These are phyloP conservation scores for Borostomias antarcticus DNA, from an alignment of 2,797 vertebrate genomes.

Conservation along the genomic window DNA sequence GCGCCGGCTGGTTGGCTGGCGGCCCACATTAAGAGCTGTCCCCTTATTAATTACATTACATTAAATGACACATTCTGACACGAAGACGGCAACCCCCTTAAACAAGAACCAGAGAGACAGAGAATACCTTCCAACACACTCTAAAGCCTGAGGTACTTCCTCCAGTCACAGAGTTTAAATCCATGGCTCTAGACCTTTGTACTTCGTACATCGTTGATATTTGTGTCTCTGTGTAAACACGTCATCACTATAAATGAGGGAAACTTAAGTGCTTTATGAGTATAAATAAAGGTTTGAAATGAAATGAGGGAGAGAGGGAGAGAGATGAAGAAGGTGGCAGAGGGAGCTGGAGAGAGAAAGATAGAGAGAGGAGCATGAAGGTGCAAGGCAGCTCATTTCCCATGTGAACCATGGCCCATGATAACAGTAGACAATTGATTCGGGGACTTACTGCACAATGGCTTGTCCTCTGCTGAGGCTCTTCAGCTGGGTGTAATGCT, in stretches of 20 bases:
- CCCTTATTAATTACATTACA: constrained; percentile 68
- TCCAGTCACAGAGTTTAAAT: too few relatives aligned
- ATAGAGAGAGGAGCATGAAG: constrained; percentile 8
- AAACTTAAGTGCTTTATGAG: too few relatives aligned
- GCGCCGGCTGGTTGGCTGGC: constrained; percentile 25
- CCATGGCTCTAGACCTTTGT: too few relatives aligned
- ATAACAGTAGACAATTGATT: constrained; percentile 12
- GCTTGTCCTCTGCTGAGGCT: constrained; percentile 94
- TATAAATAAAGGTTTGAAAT: too few relatives aligned
- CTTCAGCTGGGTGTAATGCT: constrained; percentile 89
- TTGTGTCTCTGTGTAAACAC: too few relatives aligned
- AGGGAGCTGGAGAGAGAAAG: too few relatives aligned
- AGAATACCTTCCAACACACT: too few relatives aligned
- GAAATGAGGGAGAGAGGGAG: neutral
- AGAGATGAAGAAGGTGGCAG: neutral
- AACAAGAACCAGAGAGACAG: constrained; percentile 27
- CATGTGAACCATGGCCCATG: neutral
- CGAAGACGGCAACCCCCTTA: constrained; percentile 36
- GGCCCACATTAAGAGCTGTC: constrained; percentile 46
- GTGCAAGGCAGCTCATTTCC: neutral
- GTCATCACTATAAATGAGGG: too few relatives aligned
- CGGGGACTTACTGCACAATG: constrained; percentile 91
- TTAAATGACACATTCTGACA: constrained; percentile 54
- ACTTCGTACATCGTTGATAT: too few relatives aligned
- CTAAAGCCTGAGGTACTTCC: too few relatives aligned